Base-by-base conservation (phyloP, 1,140 invertebrate genomes). In the Papilio polyxenes region DNA sequence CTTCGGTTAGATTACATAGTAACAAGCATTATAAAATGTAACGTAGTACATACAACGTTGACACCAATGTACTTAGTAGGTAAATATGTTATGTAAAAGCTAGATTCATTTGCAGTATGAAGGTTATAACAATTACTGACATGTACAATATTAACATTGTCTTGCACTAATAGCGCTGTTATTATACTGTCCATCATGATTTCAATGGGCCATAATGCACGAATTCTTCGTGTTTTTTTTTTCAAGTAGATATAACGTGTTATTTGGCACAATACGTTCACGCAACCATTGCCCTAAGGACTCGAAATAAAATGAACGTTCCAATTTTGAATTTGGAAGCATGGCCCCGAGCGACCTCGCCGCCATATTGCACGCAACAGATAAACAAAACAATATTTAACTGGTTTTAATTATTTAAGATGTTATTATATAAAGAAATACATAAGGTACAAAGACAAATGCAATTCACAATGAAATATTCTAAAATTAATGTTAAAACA, bases 271-370 rank as follows among this genome's bases (percentile, higher is more conserved):
- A 49, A 77, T 44, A 82, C 83, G 85, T 85, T 89, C 91, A 90
- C 86, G 90, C 89, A 85, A 90, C 72, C 53, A 69, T 75, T 75
- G 85, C 88, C 88, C 82, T 85, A 74, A 83, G 89, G 85, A 82
- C 65, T 84, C 82, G 89, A 86, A 88, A 88, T 87, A 84, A 85
- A 89, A 87, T 84, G 82, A 85, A 75, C 83, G 85, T 84, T 85
- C 81, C 77, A 87, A 87, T 89, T 91, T 91, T 88, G 87, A 89
- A 90, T 89, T 89, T 89, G 88, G 89, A 90, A 89, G 86, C 88
- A 85, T 83, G 69, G 87, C 89, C 85, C 80, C 85, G 49, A 83
- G 87, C 83, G 53, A 59, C 49, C 75, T 81, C 82, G 82, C 81
- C 75, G 88, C 85, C 90, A 91, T 92, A 91, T 89, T 84, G 90